A percentile compares a stretch with the other conserved stretches of the same genome.
phyloP scores from a whole-genome alignment of 1,140 invertebrate genomes.

The Grapholita molesta region DNA sequence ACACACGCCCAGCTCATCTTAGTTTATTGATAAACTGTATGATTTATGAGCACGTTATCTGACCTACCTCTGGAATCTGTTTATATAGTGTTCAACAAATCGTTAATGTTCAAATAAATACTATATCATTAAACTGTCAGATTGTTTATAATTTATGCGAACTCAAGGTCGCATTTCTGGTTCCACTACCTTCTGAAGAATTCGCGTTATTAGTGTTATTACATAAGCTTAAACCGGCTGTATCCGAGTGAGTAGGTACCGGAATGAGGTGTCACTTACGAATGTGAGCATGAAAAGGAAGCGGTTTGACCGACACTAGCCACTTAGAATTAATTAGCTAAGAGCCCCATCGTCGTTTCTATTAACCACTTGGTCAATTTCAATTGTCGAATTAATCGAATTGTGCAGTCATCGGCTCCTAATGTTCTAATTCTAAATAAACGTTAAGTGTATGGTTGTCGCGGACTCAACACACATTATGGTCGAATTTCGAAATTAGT shows the following conservation, averaged over 20 bases:
- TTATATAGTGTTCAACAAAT: not conserved
- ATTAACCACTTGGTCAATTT: not conserved
- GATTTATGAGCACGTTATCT: constrained; percentile 7
- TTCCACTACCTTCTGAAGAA: constrained; percentile 21
- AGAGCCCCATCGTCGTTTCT: not conserved
- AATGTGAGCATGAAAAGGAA: constrained; percentile 54
- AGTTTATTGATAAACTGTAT: not conserved
- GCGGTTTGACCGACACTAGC: constrained; percentile 34
- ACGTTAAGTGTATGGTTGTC: too few relatives aligned
- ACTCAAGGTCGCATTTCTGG: constrained; percentile 28
- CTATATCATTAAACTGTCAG: not conserved
- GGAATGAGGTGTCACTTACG: constrained; percentile 36
- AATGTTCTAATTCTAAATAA: not conserved
- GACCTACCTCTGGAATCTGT: not conserved
- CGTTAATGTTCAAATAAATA: constrained; percentile 6
- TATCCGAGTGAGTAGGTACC: constrained; percentile 27
- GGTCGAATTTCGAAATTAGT: too few relatives aligned
- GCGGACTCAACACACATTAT: too few relatives aligned
- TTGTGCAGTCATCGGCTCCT: not conserved
- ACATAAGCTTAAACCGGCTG: constrained; percentile 21
- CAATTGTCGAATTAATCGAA: not conserved
- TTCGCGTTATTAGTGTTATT: constrained; percentile 19
- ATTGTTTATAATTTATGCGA: not conserved
- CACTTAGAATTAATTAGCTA: constrained; percentile 42
- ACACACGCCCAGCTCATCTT: constrained; percentile 30